Conservation (phyloP, 1,140 invertebrate genomes). For the Trissolcus basalis region DNA sequence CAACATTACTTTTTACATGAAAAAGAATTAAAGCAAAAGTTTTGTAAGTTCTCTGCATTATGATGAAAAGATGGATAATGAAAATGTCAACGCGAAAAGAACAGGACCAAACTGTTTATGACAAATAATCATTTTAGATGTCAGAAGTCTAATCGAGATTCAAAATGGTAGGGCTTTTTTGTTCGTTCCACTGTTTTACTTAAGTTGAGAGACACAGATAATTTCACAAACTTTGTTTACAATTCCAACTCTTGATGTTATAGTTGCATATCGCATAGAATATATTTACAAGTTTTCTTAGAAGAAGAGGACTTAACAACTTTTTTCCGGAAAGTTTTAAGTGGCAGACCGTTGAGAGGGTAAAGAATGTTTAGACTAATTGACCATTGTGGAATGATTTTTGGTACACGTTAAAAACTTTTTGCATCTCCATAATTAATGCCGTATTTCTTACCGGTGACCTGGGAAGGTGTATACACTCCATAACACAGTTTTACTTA, state of each 20-base stretch:
- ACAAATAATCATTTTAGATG: conserved; percentile 9
- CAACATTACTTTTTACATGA: too few relatives aligned
- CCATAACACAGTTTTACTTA: conserved; percentile 42
- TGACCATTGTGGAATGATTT: conserved; percentile 52
- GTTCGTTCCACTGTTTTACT: too few relatives aligned
- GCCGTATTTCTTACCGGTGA: conserved; percentile 46
- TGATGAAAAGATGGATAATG: background rate
- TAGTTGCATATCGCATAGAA: conserved; percentile 18
- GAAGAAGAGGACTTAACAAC: conserved; percentile 27
- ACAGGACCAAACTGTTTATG: background rate
- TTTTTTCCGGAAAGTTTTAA: conserved; percentile 38
- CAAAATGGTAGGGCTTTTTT: too few relatives aligned
- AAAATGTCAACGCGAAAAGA: conserved; percentile 11
- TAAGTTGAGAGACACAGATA: background rate
- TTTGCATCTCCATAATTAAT: conserved; percentile 54
- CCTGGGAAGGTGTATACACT: conserved; percentile 41
- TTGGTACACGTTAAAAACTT: conserved; percentile 39
- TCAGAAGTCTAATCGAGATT: conserved; percentile 15
- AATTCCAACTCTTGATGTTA: conserved; percentile 5
- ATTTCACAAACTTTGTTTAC: conserved; percentile 10
- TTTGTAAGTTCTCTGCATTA: background rate
- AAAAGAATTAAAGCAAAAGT: background rate
- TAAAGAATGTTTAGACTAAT: conserved; percentile 51
- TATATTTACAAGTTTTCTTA: conserved; percentile 19
- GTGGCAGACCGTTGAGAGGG: conserved; percentile 10